Percentiles rank a stretch among this genome's conserved stretches.
These are phyloP conservation scores for Drosophila grimshawi DNA, from an alignment of 1,140 invertebrate genomes.

Conservation along the genomic window DNA sequence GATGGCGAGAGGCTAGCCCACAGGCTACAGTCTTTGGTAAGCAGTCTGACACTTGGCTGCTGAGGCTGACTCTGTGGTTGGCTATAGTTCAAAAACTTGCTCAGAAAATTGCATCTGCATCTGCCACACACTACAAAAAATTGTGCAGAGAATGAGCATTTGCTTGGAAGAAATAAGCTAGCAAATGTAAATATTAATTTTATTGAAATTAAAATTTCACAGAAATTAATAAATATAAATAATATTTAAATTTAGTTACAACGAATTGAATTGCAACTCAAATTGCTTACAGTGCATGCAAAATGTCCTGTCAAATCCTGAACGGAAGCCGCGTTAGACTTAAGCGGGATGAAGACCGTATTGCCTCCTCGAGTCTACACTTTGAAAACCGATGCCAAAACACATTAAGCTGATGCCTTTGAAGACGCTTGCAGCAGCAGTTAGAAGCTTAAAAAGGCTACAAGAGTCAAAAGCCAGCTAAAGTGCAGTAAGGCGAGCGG, in stretches of 20 bases:
- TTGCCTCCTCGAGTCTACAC: slow-evolving; percentile 14
- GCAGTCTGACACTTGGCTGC: slow-evolving; percentile 74
- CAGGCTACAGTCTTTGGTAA: slow-evolving; percentile 60
- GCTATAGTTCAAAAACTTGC: not conserved
- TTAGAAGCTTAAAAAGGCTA: slow-evolving; percentile 66
- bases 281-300: slow-evolving; percentile 43
- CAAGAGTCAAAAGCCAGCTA: slow-evolving; percentile 64
- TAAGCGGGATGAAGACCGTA: too few species aligned
- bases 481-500: not conserved
- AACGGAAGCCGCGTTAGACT: slow-evolving; percentile 47
- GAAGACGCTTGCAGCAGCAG: slow-evolving; percentile 49
- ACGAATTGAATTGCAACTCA: too few species aligned
- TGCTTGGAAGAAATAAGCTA: too few species aligned
- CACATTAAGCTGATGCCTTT: slow-evolving; percentile 70
- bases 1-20: slow-evolving; percentile 42
- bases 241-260: not conserved
- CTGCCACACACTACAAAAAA: too few species aligned
- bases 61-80: slow-evolving; percentile 62
- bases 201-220: too few species aligned
- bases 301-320: slow-evolving; percentile 67
- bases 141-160: too few species aligned
- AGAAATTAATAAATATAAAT: too few species aligned
- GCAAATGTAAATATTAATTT: too few species aligned
- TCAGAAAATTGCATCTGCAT: not conserved
- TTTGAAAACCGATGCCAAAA: slow-evolving; percentile 57